Base-by-base conservation (phyloP, 1,140 invertebrate species). In the Pectinophora gossypiella region DNA sequence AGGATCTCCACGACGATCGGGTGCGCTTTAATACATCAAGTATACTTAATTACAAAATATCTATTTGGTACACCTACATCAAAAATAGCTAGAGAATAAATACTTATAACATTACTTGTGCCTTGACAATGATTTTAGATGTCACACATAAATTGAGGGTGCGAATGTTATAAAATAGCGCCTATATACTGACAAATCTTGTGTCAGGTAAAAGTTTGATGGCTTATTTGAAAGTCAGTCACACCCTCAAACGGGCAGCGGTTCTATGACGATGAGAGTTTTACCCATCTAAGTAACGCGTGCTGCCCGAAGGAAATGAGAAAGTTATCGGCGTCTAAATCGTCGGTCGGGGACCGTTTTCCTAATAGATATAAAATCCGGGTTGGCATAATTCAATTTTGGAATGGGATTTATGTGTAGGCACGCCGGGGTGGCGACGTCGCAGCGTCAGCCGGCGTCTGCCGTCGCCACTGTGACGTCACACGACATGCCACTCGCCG, bases 331-430 rank as follows among this genome's bases (percentile, higher is more conserved):
- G 63, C 70, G 68, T 72, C 71, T 75, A 76, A 76, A 80, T 75
- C 78, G 68, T 70, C 57, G 56, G 72, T 70, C 69, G 48, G 78
- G 76, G 71, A 72, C 62, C 56, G 61, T 73, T 75, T 64, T 72
- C 69, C 72, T 79, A 85, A 85, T 85, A 82, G 77, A 85, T 82
- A 85, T 85, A 82, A 82, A 82, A 82, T 77, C 78, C 78, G 66
- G 72, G 59, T 49, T 76, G 73, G 78, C 75, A 44, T 44, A 44
- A 44, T 44, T 21, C 19, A 19, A 19, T 21, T 44, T 44, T 19
- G 5, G 10, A 9, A 13, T 21, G 36, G 36, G 13, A 74, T 72
- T 78, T 76, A 74, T 70, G 73, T 72, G 61, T 53, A 55, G 59
- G 47, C 61, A 66, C 54, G 46, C 22, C 43, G 54, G 27, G 45